Conservation (phyloP, 2,797 vertebrate genomes). For the Acestrorhynchus altus region DNA sequence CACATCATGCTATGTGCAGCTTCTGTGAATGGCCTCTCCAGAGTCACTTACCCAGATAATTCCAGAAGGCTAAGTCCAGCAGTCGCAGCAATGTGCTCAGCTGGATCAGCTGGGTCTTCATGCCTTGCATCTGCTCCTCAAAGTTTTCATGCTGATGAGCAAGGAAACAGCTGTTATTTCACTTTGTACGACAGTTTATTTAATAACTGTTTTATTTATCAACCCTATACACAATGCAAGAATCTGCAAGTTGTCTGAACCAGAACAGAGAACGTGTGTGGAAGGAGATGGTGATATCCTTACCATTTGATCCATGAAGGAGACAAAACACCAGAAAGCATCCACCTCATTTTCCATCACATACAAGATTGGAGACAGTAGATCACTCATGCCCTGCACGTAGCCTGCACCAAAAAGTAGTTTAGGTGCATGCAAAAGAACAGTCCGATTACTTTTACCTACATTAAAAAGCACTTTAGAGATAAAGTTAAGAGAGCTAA, state of each 20-base stretch:
- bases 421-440: constrained; percentile 1
- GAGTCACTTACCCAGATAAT: constrained; percentile 86
- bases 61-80: constrained; percentile 93
- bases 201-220: neutral
- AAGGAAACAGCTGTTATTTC: constrained; percentile 35
- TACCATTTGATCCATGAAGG: constrained; percentile 97
- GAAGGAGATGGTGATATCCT: constrained; percentile 48
- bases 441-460: neutral
- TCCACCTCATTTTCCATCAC: constrained; percentile 98
- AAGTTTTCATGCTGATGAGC: constrained; percentile 92
- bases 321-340: constrained; percentile 96
- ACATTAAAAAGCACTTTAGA: constrained; percentile 27
- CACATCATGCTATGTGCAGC: neutral
- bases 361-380: constrained; percentile 92
- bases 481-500: neutral
- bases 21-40: neutral
- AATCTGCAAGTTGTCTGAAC: neutral
- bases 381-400: constrained; percentile 96
- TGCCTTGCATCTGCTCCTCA: constrained; percentile 98
- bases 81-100: constrained; percentile 91
- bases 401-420: constrained; percentile 79
- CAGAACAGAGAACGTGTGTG: neutral
- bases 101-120: constrained; percentile 95
- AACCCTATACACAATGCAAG: neutral
- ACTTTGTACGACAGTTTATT: neutral